These are phyloP conservation scores for Mirounga angustirostris DNA, from an alignment of 2,113 vertebrate species.

Conservation along the genomic window DNA sequence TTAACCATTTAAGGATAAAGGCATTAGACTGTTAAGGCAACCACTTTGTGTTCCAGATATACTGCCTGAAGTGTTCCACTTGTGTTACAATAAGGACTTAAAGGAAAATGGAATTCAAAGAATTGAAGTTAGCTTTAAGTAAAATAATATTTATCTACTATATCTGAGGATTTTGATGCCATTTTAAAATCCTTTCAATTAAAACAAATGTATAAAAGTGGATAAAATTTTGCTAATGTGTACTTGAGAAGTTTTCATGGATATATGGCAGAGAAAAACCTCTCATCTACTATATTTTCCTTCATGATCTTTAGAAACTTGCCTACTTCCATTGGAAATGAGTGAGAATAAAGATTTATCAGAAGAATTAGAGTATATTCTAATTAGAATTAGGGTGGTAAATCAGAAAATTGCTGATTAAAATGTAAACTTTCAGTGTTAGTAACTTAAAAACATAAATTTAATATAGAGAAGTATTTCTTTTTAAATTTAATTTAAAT, in stretches of 20 bases:
- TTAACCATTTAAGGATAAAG: background rate
- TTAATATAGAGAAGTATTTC: background rate
- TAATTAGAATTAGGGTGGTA: background rate
- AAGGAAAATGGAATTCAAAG: background rate
- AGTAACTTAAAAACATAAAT: slow-evolving; percentile 27
- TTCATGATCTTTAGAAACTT: background rate
- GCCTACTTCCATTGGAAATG: background rate
- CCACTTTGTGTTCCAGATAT: background rate
- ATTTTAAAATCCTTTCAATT: background rate
- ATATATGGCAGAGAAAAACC: background rate
- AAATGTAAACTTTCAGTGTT: background rate
- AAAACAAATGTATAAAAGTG: background rate
- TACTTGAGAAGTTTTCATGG: background rate
- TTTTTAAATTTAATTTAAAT: background rate
- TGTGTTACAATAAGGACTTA: background rate
- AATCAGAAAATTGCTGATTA: background rate
- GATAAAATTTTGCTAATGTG: background rate
- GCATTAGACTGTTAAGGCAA: background rate
- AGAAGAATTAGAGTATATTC: background rate
- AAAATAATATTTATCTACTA: background rate
- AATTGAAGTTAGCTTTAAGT: background rate
- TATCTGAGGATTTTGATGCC: background rate
- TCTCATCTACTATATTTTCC: background rate
- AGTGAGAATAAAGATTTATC: background rate
- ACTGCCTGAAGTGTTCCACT: background rate